A percentile compares a stretch with the other conserved stretches of the same genome.
phyloP scores from a whole-genome alignment of 30 jellyfish, hydroid and myxozoan genomes.

The Hydractinia symbiolongicarpus region DNA sequence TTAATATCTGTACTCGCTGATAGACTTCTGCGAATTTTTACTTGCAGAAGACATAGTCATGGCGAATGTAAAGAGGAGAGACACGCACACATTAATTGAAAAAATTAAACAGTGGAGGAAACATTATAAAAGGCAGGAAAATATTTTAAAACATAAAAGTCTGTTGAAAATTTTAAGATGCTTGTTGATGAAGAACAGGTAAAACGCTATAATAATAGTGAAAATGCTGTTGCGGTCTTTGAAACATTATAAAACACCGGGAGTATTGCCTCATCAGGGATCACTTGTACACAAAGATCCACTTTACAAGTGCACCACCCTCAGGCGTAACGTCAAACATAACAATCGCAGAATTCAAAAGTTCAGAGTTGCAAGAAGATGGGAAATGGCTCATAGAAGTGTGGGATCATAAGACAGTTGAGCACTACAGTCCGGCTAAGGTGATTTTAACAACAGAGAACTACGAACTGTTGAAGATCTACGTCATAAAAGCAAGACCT shows the following conservation, averaged over 20 bases:
- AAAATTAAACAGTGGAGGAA: slow-evolving; percentile 2
- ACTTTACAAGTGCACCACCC: not conserved
- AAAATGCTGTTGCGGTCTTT: no score
- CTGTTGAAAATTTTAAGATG: no score
- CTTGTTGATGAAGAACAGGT: no score
- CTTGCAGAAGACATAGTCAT: not conserved
- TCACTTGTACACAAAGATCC: not conserved
- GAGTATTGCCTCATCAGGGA: slow-evolving; percentile 5
- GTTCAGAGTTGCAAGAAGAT: not conserved
- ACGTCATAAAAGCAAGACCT: slow-evolving; percentile 1
- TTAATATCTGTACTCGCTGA: not conserved
- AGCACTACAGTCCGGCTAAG: slow-evolving; percentile 12
- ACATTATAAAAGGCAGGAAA: slow-evolving; percentile 1
- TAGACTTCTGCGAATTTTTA: slow-evolving; percentile 11
- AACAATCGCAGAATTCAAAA: not conserved
- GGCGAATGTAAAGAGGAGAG: not conserved
- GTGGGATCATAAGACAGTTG: slow-evolving; percentile 20
- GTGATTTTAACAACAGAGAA: not conserved
- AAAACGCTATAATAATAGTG: no score
- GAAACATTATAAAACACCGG: not conserved
- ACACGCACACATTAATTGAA: not conserved
- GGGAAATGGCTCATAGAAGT: not conserved
- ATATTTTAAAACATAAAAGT: not conserved
- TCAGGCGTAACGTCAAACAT: slow-evolving; percentile 13
- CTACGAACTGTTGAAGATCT: slow-evolving; percentile 7